Percentiles rank a stretch among this genome's conserved stretches.
Conservation (phyloP, 2,888 invertebrate genomes). For the Ganaspis brasiliensis region DNA sequence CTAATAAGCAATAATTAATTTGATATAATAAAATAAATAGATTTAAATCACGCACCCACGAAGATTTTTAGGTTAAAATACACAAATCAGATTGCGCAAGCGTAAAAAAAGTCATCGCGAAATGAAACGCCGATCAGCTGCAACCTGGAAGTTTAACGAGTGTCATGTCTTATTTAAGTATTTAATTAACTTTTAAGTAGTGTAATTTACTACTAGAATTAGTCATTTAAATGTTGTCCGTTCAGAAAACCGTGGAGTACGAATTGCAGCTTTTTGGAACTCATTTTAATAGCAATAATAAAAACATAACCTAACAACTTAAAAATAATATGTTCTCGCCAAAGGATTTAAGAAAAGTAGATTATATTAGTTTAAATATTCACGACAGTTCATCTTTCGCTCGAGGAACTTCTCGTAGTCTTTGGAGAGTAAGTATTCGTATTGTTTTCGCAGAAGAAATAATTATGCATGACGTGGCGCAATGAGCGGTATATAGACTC, state of each 20-base stretch:
- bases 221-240: constrained; percentile 48
- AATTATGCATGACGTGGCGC: background rate
- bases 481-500: no score
- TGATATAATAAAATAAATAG: no score
- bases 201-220: background rate
- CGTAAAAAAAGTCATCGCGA: no score
- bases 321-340: constrained; percentile 73
- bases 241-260: constrained; percentile 42
- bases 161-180: no score
- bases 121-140: no score
- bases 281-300: constrained; percentile 53
- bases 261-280: constrained; percentile 26
- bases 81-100: no score
- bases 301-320: constrained; percentile 65
- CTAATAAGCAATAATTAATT: no score
- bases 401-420: constrained; percentile 75
- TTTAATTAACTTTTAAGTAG: background rate
- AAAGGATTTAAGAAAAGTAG: constrained; percentile 70
- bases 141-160: no score
- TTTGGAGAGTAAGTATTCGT: constrained; percentile 79
- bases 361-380: constrained; percentile 78
- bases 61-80: no score
- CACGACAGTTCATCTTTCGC: constrained; percentile 72
- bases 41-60: no score
- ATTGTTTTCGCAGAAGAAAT: background rate